Evolutionary conservation across 2,113 vertebrate genomes (phyloP).

Genomic region (Amphiprion percula): DNA sequence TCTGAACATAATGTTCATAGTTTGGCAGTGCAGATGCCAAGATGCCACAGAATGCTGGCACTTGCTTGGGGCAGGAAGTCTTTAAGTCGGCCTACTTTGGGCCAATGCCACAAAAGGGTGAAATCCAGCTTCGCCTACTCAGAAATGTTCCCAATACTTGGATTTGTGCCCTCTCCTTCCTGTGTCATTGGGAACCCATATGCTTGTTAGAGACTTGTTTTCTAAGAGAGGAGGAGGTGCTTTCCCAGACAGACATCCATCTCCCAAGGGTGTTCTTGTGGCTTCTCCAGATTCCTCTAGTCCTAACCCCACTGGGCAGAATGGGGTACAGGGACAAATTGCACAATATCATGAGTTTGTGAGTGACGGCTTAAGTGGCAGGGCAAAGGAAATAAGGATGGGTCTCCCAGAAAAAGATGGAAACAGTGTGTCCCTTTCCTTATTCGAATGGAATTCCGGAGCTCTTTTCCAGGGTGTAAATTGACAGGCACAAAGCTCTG

Average conservation of each 20-base stretch:
- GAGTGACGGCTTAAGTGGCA: conserved; percentile 23
- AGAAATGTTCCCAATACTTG: conserved; percentile 61
- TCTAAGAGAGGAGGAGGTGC: conserved; percentile 64
- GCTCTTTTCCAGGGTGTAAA: conserved; percentile 55
- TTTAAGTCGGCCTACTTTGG: conserved; percentile 74
- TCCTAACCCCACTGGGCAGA: conserved; percentile 58
- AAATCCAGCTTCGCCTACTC: conserved; percentile 74
- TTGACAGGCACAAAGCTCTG: conserved; percentile 66
- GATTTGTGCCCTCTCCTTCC: conserved; percentile 73
- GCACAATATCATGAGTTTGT: conserved; percentile 54
- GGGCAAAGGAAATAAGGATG: conserved; percentile 25
- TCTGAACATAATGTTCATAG: conserved; percentile 72
- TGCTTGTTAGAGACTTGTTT: conserved; percentile 73
- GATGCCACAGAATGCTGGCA: conserved; percentile 72
- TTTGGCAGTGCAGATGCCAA: conserved; percentile 63
- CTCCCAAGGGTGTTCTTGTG: conserved; percentile 75
- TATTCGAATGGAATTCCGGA: conserved; percentile 70
- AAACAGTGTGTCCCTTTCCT: conserved; percentile 13
- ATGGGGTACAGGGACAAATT: conserved; percentile 47
- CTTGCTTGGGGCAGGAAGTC: conserved; percentile 74
- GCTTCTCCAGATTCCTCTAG: conserved; percentile 65
- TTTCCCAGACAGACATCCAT: conserved; percentile 70
- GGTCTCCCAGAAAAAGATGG: conserved; percentile 15
- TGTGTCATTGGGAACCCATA: conserved; percentile 78
- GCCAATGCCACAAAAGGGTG: conserved; percentile 66